Base-by-base conservation (phyloP, 2,888 invertebrate species). In the Agriotes lineatus region DNA sequence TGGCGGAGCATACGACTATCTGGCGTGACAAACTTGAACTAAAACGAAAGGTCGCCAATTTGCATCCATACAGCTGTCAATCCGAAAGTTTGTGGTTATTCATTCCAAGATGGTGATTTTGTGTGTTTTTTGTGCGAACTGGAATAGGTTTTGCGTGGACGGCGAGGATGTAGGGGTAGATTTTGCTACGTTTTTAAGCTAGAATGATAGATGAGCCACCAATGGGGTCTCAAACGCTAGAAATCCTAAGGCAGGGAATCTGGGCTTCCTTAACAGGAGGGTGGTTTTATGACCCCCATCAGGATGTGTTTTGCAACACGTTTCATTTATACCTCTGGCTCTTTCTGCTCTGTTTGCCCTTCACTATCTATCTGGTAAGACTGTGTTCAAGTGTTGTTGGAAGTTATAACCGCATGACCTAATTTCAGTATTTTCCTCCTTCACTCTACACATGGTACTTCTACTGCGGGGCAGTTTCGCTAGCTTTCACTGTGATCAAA, bases 231-330 rank as follows among this genome's bases (percentile, higher is more conserved):
- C 98, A 99, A 90, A 94, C 96, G 85, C 89, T 97, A 85, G 98
- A 99, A 89, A 97, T 99, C 86, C 88, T 98, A 82, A 93, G 98
- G 82, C 99, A 99, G 88, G 99, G 99, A 82, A 93, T 99, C 85
- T 99, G 98, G 98, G 99, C 99, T 84, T 99, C 99, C 76, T 87
- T 99, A 82, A 99, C 99, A 80, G 99, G 99, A 82, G 99, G 99
- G 81, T 99, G 97, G 96, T 99, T 97, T 86, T 98, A 97, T 87
- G 99, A 99, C 88, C 97, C 99, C 75, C 95, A 96, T 86, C 96
- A 97, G 86, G 94, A 95, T 86, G 91, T 96, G 82, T 97, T 99
- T 88, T 96, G 96, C 86, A 99, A 99, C 87, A 97, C 97, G 77
- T 94, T 97, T 83, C 98, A 98, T 86, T 89, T 99, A 72, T 99